phyloP scores from a whole-genome alignment of 1,140 invertebrate species.

The Glomeris maerens region DNA sequence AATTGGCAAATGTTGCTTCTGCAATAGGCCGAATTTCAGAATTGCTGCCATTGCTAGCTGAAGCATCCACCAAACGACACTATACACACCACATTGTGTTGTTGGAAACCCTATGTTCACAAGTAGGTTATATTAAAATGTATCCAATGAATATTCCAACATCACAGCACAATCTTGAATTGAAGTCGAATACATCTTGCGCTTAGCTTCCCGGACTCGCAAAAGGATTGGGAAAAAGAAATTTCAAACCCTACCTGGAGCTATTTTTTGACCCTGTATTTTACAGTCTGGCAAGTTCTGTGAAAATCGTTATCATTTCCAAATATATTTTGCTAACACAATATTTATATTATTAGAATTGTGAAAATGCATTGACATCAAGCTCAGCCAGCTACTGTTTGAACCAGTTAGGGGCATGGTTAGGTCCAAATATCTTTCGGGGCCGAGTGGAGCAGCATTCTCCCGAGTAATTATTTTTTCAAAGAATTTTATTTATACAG shows the following conservation, averaged over 20 bases:
- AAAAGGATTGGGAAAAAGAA: constrained; percentile 36
- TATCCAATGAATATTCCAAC: neutral
- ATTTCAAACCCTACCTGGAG: constrained; percentile 38
- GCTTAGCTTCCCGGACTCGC: constrained; percentile 35
- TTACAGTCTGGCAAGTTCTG: constrained; percentile 34
- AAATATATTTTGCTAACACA: constrained; percentile 8
- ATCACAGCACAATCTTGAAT: neutral
- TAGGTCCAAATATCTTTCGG: constrained; percentile 38
- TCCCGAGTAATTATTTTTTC: constrained; percentile 27
- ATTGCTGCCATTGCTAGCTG: constrained; percentile 28
- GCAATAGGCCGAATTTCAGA: constrained; percentile 21
- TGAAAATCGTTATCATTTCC: constrained; percentile 5
- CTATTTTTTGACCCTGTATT: constrained; percentile 39
- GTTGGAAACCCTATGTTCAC: constrained; percentile 40
- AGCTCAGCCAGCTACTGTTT: constrained; percentile 38
- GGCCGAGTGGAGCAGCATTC: constrained; percentile 39
- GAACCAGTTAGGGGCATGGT: constrained; percentile 30
- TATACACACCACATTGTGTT: constrained; percentile 38
- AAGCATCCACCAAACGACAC: constrained; percentile 31
- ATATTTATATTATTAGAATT: constrained; percentile 28
- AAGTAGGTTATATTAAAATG: constrained; percentile 21
- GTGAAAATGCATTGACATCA: constrained; percentile 39
- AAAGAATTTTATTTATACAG: neutral
- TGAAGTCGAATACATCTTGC: constrained; percentile 8
- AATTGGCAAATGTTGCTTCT: constrained; percentile 25